phyloP scores from a whole-genome alignment of 2,888 invertebrate genomes.

The Bugula neritina region DNA sequence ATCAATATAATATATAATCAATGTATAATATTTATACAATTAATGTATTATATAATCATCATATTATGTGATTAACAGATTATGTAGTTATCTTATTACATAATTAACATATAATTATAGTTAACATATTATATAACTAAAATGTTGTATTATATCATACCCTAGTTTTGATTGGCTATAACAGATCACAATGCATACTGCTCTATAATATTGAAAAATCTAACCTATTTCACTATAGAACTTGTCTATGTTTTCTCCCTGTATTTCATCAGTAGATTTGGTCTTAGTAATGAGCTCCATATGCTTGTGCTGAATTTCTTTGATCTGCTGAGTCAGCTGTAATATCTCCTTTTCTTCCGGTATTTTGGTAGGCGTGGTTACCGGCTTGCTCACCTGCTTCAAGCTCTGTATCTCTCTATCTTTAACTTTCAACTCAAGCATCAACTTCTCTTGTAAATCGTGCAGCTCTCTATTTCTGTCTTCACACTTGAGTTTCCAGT shows the following conservation, averaged over 20 bases:
- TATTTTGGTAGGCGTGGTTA: not conserved
- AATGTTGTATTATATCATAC: no score
- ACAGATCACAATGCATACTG: no score
- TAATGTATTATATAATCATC: no score
- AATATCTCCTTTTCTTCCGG: not conserved
- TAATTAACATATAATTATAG: no score
- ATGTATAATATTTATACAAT: no score
- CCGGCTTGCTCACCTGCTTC: not conserved
- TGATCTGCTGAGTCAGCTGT: not conserved
- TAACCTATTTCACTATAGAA: slow-evolving; percentile 1
- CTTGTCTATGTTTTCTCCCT: not conserved
- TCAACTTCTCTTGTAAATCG: not conserved
- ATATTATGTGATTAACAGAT: no score
- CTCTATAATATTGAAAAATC: no score
- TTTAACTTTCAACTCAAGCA: not conserved
- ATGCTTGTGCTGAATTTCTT: slow-evolving; percentile 11
- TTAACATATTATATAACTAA: no score
- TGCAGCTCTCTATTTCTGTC: not conserved
- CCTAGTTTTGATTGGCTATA: no score
- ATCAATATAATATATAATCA: no score
- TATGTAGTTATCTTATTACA: no score
- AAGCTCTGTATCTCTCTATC: not conserved
- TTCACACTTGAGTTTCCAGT: slow-evolving; percentile 13
- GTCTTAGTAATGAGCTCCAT: slow-evolving; percentile 2
- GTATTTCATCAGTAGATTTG: not conserved